Conservation (phyloP, 2,113 vertebrate genomes). For the Phasianus colchicus region DNA sequence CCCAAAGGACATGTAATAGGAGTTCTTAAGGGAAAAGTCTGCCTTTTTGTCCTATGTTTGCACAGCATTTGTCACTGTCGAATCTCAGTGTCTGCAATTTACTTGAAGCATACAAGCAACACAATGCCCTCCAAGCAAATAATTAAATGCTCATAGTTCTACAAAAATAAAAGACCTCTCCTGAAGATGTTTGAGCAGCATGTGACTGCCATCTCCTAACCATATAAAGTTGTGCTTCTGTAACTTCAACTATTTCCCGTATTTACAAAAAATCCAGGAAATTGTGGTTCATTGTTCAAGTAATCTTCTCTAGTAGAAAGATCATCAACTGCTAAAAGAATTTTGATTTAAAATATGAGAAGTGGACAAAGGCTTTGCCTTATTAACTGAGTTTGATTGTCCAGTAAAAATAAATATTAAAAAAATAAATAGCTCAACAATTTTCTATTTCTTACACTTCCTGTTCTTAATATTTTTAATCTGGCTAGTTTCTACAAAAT, state of each 20-base stretch:
- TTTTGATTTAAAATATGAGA: background rate
- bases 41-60: background rate
- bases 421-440: background rate
- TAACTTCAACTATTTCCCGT: background rate
- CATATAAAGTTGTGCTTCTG: background rate
- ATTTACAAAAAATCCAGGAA: background rate
- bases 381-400: background rate
- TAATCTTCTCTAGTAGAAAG: background rate
- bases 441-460: background rate
- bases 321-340: background rate
- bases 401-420: background rate
- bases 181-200: background rate
- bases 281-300: background rate
- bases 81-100: background rate
- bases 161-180: background rate
- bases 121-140: background rate
- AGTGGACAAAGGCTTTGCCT: background rate
- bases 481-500: background rate
- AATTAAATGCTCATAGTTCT: background rate
- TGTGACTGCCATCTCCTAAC: background rate
- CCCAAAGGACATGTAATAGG: background rate
- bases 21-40: background rate
- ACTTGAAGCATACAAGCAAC: background rate
- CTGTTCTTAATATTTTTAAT: background rate
- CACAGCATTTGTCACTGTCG: background rate